Percentiles rank a stretch among this genome's conserved stretches.
These are phyloP conservation scores for Gambusia yucatana DNA, from an alignment of 2,797 vertebrate species.

Conservation along the genomic window DNA sequence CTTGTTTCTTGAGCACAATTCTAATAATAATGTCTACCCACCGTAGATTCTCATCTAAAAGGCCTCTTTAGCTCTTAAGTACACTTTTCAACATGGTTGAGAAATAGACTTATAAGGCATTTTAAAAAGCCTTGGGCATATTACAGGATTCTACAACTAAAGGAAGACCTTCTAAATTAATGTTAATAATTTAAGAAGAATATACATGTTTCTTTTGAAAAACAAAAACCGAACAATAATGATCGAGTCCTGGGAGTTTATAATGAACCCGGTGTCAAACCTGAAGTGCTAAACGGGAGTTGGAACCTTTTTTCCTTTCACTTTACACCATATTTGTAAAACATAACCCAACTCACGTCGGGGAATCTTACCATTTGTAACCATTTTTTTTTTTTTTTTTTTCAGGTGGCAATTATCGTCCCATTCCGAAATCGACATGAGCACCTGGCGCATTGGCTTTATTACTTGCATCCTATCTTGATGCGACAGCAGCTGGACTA, in stretches of 20 bases:
- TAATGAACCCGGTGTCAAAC: neutral
- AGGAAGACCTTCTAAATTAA: neutral
- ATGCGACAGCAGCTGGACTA: slow-evolving; percentile 87
- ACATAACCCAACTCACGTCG: neutral
- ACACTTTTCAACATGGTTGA: neutral
- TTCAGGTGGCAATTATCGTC: slow-evolving; percentile 87
- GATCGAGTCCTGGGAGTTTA: neutral
- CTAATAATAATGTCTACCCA: too few relatives aligned
- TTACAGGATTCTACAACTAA: neutral
- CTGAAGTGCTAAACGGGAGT: neutral
- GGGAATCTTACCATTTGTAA: too few relatives aligned
- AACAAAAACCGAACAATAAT: neutral
- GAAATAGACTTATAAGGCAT: neutral
- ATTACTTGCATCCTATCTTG: slow-evolving; percentile 89
- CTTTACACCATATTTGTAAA: neutral
- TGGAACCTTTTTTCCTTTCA: neutral
- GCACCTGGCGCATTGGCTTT: slow-evolving; percentile 87
- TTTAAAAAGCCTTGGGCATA: neutral
- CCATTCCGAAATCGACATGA: slow-evolving; percentile 90
- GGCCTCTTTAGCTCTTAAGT: neutral
- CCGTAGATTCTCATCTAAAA: neutral
- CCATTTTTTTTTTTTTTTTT: neutral
- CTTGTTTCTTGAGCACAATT: neutral
- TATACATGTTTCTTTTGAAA: neutral
- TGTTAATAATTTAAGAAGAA: neutral